Evolutionary conservation across 1,140 invertebrate genomes (phyloP).

Genomic region (Neuroterus valhalla): DNA sequence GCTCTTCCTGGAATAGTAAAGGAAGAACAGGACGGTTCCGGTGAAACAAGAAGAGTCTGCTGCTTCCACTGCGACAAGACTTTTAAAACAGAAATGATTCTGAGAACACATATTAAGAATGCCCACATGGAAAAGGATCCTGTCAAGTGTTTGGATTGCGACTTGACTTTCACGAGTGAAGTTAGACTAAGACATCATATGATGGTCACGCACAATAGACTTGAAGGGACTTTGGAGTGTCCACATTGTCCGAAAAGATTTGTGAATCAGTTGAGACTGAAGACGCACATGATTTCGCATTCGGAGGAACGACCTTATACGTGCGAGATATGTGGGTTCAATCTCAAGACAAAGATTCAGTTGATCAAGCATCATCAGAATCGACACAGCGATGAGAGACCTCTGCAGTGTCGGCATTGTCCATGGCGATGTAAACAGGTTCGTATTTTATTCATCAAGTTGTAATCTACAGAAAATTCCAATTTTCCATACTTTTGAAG

Average conservation of each 20-base stretch:
- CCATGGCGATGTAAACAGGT: constrained; percentile 72
- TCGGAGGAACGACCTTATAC: constrained; percentile 70
- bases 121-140: constrained; percentile 72
- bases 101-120: constrained; percentile 71
- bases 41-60: constrained; percentile 64
- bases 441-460: no score
- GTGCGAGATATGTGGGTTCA: constrained; percentile 71
- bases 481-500: no score
- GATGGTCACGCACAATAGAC: constrained; percentile 69
- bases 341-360: constrained; percentile 74
- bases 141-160: constrained; percentile 71
- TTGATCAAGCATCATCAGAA: constrained; percentile 73
- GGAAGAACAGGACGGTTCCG: constrained; percentile 45
- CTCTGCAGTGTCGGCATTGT: constrained; percentile 69
- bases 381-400: constrained; percentile 70
- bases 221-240: constrained; percentile 70
- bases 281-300: constrained; percentile 74
- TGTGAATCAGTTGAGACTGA: constrained; percentile 71
- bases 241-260: constrained; percentile 72
- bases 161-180: constrained; percentile 67
- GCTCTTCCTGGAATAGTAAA: constrained; percentile 53
- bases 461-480: no score
- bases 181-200: constrained; percentile 71
- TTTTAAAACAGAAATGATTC: constrained; percentile 73
- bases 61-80: constrained; percentile 71